Base-by-base conservation (phyloP, 2,797 vertebrate species). In the Mionectes olivaceus region DNA sequence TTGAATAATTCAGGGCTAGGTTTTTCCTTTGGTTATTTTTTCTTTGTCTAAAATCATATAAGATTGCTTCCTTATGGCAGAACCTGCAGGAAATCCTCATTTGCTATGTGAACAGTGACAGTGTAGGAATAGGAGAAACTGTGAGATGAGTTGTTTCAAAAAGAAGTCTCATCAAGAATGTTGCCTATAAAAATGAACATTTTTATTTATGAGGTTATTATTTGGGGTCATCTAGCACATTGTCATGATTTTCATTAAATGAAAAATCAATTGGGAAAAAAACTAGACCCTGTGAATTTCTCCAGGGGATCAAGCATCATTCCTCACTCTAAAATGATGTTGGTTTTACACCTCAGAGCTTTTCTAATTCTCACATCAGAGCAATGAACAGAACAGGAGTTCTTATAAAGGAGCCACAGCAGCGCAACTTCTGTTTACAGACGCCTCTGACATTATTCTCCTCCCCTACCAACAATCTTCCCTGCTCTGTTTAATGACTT, bases 401-500 rank as follows among this genome's bases (percentile, higher is more conserved):
- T 96, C 71, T 41, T 77, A 59, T 14, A 87, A 83, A 95, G 53
- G 18, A 89, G 47, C 19, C 18, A 76, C 37, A 93, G 91, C n/a
- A 90, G 59, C 65, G 73, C 71, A 94, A 69, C 47, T 95, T 89
- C 57, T 13, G 17, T 37, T 89, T 76, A 43, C 67, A 32, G 21
- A 88, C 94, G 44, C 82, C 53, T 83, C n/a, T 63, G 68, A 60
- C 11, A 28, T 89, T 92, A 81, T 41, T 82, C 19, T 88, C 50
- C 83, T 80, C 59, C 56, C 52, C 52, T 76, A 56, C 30, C 55
- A 93, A 64, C 75, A 49, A 70, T 85, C 73, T 87, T 94, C 59
- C 33, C 57, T 32, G 39, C 68, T 94, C 80, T 69, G 60, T 84
- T 96, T 97, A 97, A 96, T 67, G 69, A 96, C 87, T 95, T 95